A percentile compares a stretch with the other conserved stretches of the same genome.
phyloP scores from a whole-genome alignment of 1,140 invertebrate genomes.

The Drosophila sp. region DNA sequence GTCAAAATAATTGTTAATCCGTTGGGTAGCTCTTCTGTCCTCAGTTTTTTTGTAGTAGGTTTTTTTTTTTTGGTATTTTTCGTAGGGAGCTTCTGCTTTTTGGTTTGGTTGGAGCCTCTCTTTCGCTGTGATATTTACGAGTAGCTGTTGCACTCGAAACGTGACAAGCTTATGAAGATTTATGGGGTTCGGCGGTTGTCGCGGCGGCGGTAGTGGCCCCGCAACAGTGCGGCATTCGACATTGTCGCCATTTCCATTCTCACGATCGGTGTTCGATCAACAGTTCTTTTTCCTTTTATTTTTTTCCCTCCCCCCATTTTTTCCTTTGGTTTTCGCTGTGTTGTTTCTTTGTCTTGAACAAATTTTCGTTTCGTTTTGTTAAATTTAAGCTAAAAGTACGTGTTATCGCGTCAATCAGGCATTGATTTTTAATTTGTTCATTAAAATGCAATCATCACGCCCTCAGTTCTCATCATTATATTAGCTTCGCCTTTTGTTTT shows the following conservation, averaged over 20 bases:
- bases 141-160: conserved; percentile 81
- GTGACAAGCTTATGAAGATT: conserved; percentile 82
- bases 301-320: conserved; percentile 1
- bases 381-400: conserved; percentile 78
- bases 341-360: conserved; percentile 5
- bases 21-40: conserved; percentile 37
- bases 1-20: conserved; percentile 80
- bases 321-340: conserved; percentile 5
- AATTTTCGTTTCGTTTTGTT: conserved; percentile 42
- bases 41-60: conserved; percentile 19
- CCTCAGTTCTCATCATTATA: conserved; percentile 20
- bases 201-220: conserved; percentile 44
- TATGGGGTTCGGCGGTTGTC: conserved; percentile 65
- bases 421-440: conserved; percentile 81
- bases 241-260: conserved; percentile 80
- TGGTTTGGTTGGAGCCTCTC: conserved; percentile 42
- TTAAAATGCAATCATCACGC: conserved; percentile 80
- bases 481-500: conserved; percentile 45
- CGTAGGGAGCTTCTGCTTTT: conserved; percentile 35
- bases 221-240: conserved; percentile 50
- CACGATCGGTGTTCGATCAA: conserved; percentile 80
- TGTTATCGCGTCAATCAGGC: conserved; percentile 51
- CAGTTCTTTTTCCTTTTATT: conserved; percentile 60
- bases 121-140: conserved; percentile 68
- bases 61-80: conserved; percentile 27